These are phyloP conservation scores for Colostygia pectinataria DNA, from an alignment of 2,888 invertebrate genomes.

Conservation along the genomic window DNA sequence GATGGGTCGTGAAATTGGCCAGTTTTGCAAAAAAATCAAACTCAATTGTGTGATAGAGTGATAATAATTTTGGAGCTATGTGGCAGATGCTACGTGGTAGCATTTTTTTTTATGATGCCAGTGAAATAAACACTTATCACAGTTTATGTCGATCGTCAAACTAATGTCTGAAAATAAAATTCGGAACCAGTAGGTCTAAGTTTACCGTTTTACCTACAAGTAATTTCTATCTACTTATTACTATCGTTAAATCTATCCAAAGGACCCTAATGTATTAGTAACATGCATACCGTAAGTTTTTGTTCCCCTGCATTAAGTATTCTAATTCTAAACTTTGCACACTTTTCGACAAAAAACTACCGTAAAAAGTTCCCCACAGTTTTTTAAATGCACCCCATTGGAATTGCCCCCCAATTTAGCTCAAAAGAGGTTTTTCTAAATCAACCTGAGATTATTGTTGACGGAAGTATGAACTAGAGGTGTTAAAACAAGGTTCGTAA, in stretches of 20 bases:
- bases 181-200: too few species aligned
- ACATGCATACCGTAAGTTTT: too few species aligned
- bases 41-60: slow-evolving; percentile 31
- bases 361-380: slow-evolving; percentile 51
- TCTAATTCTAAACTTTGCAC: slow-evolving; percentile 36
- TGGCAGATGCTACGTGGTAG: slow-evolving; percentile 4
- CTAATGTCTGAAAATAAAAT: too few species aligned
- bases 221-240: too few species aligned
- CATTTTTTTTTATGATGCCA: neutral
- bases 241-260: too few species aligned
- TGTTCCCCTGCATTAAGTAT: too few species aligned
- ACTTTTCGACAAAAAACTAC: slow-evolving; percentile 30
- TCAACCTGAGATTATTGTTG: slow-evolving; percentile 43
- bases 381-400: slow-evolving; percentile 45
- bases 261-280: too few species aligned
- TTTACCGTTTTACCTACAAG: too few species aligned
- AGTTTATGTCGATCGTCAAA: too few species aligned
- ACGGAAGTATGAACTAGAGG: slow-evolving; percentile 46
- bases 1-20: slow-evolving; percentile 65
- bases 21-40: slow-evolving; percentile 27
- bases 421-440: slow-evolving; percentile 49
- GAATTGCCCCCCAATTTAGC: slow-evolving; percentile 50
- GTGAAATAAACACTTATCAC: too few species aligned
- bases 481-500: slow-evolving; percentile 44
- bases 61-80: neutral